A percentile compares a stretch with the other conserved stretches of the same genome.
phyloP scores from a whole-genome alignment of 2,797 vertebrate genomes.

The Liasis olivaceus region DNA sequence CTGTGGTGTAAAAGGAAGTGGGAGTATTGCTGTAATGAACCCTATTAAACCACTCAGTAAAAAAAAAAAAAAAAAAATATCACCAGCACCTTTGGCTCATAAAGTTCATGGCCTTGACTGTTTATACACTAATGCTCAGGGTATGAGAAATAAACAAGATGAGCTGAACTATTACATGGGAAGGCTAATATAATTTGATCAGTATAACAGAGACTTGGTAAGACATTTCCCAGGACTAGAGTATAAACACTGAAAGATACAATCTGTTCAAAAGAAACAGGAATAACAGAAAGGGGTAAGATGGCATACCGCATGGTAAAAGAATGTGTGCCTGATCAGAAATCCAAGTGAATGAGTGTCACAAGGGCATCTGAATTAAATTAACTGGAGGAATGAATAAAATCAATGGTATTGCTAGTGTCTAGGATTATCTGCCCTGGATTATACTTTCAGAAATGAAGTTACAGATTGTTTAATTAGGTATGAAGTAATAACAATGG shows the following conservation, averaged over 20 bases:
- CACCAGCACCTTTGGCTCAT: background rate
- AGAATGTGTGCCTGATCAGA: background rate
- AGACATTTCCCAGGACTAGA: background rate
- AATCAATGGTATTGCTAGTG: background rate
- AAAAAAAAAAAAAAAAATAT: background rate
- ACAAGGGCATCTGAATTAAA: background rate
- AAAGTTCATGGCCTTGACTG: background rate
- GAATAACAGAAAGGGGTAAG: background rate
- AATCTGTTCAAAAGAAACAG: background rate
- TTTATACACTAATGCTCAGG: background rate
- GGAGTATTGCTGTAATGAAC: background rate
- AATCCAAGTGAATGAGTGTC: background rate
- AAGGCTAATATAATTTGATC: background rate
- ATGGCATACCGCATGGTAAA: background rate
- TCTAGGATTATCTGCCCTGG: background rate
- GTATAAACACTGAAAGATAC: background rate
- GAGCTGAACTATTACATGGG: background rate
- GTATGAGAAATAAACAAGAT: background rate
- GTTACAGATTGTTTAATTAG: background rate
- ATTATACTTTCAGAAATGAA: background rate
- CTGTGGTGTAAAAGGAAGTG: background rate
- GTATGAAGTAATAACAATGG: background rate
- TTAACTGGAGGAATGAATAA: background rate
- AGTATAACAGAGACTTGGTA: background rate
- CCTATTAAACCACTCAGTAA: background rate